phyloP scores from a whole-genome alignment of 1,140 invertebrate species.

The Doryteuthis pealeii region DNA sequence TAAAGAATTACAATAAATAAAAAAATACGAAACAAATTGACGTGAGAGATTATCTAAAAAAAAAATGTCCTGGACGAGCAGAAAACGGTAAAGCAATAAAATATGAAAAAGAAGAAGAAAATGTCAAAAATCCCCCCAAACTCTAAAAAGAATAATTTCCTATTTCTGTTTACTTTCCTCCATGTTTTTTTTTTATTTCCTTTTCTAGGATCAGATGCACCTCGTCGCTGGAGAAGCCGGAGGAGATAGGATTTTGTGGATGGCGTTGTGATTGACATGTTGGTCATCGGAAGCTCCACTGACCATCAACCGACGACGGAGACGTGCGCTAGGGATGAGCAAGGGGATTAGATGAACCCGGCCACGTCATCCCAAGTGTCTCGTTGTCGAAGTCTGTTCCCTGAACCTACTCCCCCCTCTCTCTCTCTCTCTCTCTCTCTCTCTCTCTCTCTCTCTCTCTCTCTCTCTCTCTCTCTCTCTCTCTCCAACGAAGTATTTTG shows the following conservation, averaged over 20 bases:
- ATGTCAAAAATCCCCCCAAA: too few relatives aligned
- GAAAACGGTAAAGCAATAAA: too few relatives aligned
- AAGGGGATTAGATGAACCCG: constrained; percentile 2
- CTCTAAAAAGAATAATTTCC: constrained; percentile 13
- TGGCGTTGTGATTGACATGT: neutral
- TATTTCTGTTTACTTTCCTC: neutral
- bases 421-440: constrained; percentile 12
- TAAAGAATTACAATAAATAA: too few relatives aligned
- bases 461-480: constrained; percentile 12
- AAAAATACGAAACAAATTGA: too few relatives aligned
- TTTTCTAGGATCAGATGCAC: neutral
- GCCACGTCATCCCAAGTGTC: neutral
- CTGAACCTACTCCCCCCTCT: neutral
- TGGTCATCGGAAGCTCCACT: neutral
- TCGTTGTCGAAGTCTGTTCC: neutral
- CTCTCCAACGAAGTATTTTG: neutral
- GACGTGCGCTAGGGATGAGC: neutral
- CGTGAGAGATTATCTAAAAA: too few relatives aligned
- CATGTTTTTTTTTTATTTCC: neutral
- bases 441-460: constrained; percentile 5
- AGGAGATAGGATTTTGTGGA: neutral
- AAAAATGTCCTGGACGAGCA: too few relatives aligned
- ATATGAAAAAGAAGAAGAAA: too few relatives aligned
- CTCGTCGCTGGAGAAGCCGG: neutral
- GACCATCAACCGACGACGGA: neutral